Conservation (phyloP, 2,113 vertebrate genomes). For the Bujurquina vittata region DNA sequence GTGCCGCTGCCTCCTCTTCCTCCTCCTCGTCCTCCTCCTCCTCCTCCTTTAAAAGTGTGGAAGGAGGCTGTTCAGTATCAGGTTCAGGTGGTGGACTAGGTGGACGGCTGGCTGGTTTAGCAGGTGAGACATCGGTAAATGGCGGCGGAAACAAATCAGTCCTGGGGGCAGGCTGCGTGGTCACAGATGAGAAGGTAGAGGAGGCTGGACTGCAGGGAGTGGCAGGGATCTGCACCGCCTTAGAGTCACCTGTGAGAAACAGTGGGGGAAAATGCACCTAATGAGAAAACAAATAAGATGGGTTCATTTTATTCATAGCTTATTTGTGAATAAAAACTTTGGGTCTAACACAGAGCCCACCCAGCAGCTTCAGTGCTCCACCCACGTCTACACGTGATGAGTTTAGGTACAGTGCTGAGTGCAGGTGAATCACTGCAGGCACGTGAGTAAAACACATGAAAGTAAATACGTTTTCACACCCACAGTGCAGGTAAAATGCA, state of each 20-base stretch:
- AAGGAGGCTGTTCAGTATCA: conserved; percentile 74
- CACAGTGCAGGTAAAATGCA: not conserved
- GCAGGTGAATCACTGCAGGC: not conserved
- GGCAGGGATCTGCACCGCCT: conserved; percentile 64
- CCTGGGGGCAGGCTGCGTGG: conserved; percentile 84
- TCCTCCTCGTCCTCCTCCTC: conserved; percentile 86
- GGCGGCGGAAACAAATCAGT: conserved; percentile 67
- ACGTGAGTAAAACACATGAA: not conserved
- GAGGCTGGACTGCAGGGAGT: conserved; percentile 11
- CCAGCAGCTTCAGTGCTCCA: not conserved
- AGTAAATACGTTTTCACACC: not conserved
- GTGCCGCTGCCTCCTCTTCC: conserved; percentile 81
- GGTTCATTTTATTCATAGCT: not conserved
- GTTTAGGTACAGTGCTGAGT: not conserved
- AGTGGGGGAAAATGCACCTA: not conserved
- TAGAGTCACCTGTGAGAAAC: conserved; percentile 74
- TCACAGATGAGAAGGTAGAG: conserved; percentile 80
- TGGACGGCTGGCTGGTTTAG: conserved; percentile 11
- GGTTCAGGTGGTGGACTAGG: conserved; percentile 46
- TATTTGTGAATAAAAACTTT: fast-evolving
- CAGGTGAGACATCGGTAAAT: not conserved
- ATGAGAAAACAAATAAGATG: not conserved
- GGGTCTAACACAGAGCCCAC: not conserved
- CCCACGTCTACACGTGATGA: fast-evolving
- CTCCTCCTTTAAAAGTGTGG: conserved; percentile 83